Base-by-base conservation (phyloP, 2,888 invertebrate genomes). In the Himalopsyche japonica region DNA sequence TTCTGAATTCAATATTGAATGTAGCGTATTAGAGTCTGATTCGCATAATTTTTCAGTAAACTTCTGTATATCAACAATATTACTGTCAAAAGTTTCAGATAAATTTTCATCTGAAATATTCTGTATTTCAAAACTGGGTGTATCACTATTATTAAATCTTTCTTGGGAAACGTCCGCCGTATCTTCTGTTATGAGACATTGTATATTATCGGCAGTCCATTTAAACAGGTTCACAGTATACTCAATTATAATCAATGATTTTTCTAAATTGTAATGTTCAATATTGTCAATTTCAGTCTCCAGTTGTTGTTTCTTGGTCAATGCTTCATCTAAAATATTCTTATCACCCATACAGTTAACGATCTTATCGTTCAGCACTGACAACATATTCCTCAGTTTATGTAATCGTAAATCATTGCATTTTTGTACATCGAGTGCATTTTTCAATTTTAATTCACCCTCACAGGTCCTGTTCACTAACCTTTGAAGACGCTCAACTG, bases 341-440 rank as follows among this genome's bases (percentile, higher is more conserved):
- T 81, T 76, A 49, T 84, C 81, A 64, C 32, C 79, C 20, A 84
- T 15, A 37, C 30, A 81, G 32, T 57, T 27, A 47, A 27, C 24
- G 20, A 84, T 34, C 18, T 57, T 37, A 18, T 43, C 43, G 34
- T 84, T 81, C 43, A 77, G 6, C 57, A 57, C 57, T 20, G 57
- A 20, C 20, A 24, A 3, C 57, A 43, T 43, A 15, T 57, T 57
- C 57, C 20, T 57, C n/a, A 57, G 2, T 20, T 24, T 57, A 8
- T n/a, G 8, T n/a, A 57, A 24, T 57, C 24, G 20, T 20, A 24
- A n/a, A 24, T 20, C n/a, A 24, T 57, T 57, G 10, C 10, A 20
- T 20, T 57, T 57, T 24, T 57, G 57, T 6, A 57, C 24, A 7
- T 20, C 7, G 20, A 57, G 57, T 20, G 57, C 57, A 15, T 57